Conservation (phyloP, 2,113 vertebrate species). For the Sinocyclocheilus anshuiensis region DNA sequence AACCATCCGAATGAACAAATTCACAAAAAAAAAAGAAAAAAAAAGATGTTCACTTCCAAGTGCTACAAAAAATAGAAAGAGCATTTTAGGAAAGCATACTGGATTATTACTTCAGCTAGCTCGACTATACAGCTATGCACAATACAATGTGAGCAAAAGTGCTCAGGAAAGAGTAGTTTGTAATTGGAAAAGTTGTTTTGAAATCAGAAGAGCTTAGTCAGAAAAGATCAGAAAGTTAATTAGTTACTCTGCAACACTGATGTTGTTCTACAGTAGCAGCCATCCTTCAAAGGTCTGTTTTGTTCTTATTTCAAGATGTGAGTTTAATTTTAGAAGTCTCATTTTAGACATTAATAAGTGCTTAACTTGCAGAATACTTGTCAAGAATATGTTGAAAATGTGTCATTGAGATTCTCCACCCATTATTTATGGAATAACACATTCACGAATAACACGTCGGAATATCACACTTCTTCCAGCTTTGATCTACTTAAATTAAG, state of each 20-base stretch:
- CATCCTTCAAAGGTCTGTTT: neutral
- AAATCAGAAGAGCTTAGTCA: neutral
- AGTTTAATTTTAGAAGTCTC: neutral
- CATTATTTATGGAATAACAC: constrained; percentile 11
- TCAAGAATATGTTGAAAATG: constrained; percentile 4
- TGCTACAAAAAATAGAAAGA: neutral
- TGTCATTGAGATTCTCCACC: neutral
- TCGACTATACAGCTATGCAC: neutral
- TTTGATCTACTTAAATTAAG: constrained; percentile 19
- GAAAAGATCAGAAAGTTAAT: no score
- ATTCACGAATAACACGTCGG: neutral
- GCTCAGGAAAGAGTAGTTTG: neutral
- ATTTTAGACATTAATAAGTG: neutral
- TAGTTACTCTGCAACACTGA: neutral
- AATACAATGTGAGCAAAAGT: neutral
- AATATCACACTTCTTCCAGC: neutral
- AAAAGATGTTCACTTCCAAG: neutral
- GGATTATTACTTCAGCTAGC: neutral
- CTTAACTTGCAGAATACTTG: neutral
- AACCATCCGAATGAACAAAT: neutral
- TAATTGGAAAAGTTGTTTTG: neutral
- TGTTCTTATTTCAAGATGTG: neutral
- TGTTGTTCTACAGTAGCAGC: neutral
- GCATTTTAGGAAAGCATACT: neutral
- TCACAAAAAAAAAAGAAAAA: neutral